Evolutionary conservation across 2,888 invertebrate species (phyloP), one percentile per base, ranked within the genome.

Genomic region (Trichacis sp.): DNA sequence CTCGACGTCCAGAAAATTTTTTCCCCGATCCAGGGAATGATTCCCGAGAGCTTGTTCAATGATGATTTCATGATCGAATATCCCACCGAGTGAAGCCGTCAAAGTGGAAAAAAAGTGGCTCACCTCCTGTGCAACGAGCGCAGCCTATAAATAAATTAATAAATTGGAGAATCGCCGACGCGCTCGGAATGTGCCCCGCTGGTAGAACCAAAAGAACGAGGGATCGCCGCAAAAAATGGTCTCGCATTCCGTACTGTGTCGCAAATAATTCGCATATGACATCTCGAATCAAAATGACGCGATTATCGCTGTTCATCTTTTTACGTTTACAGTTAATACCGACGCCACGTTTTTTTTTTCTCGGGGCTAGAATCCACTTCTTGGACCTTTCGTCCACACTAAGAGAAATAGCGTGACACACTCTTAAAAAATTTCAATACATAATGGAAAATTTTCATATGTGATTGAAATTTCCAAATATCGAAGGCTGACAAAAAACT

Each of bases 111-210:
- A 45, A 45, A 45, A 20, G 20, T n/a, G 45, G 20, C 12, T 45
- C 45, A 20, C 45, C 20, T 20, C 45, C 42, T 58, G 61, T 60
- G 58, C 68, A 42, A 17, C 54, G 57, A 48, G 67, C 24, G 24
- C 24, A 8, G 33, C 11, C 33, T 63, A 70, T 72, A 74, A 73
- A 72, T 74, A 71, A 74, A 72, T 73, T 69, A 72, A 72, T 73
- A 73, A 73, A 72, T 71, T 68, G 66, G 71, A 68, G 65, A 70
- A 56, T 46, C 59, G 63, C 24, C n/a, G 56, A 49, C 49, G 30
- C 49, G 53, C 40, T 14, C 43, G 63, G 64, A 59, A 66, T 68
- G 60, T 50, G 15, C 33, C 56, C 45, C 45, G 20, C 45, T 11
- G 45, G 9, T 18, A 45, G 17, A 18, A 18, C 61, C 45, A 62